Base-by-base conservation (phyloP, 2,797 vertebrate genomes). In the Karalla daura region DNA sequence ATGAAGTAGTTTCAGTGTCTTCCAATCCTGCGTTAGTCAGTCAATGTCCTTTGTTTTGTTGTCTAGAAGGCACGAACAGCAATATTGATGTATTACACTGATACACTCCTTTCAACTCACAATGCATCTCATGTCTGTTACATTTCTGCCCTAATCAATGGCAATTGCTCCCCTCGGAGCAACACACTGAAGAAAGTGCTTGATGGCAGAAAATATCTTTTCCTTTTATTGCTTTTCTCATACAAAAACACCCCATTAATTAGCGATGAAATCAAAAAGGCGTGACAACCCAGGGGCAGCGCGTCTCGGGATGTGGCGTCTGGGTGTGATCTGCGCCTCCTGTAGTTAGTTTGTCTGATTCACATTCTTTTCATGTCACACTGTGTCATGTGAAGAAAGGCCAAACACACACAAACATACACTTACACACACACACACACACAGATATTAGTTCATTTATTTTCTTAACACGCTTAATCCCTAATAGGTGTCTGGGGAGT, bases 91-190 rank as follows among this genome's bases (percentile, higher is more conserved):
- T 62, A 63, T 61, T 52, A 41, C 62, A 68, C 43, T 40, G 56
- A 79, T 59, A 59, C 36, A 30, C 40, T 66, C n/a, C 49, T 77
- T 78, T 84, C 66, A 78, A 67, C 59, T 80, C 62, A 78, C 73
- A 80, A 67, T 83, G 69, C 69, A 44, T 50, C 66, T 58, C 21
- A 33, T 59, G 65, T 66, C 63, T 61, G 82, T 67, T 65, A 44
- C 53, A 80, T 71, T 78, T 71, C 28, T 28, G 4, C 43, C 67
- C 58, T 44, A 75, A 81, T 89, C 80, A 81, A 65, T 74, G 66
- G 63, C 78, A 74, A 67, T 70, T 27, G 27, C 67, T 83, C 73
- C 77, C 78, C 50, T 54, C 78, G 62, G 79, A 76, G 30, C 45
- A 55, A 45, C 51, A 64, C 66, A 28, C n/a, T 75, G 63, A 76